Percentiles rank a stretch among this genome's conserved stretches.
These are phyloP conservation scores for Gymnarchus niloticus DNA, from an alignment of 2,113 vertebrate species.

Conservation along the genomic window DNA sequence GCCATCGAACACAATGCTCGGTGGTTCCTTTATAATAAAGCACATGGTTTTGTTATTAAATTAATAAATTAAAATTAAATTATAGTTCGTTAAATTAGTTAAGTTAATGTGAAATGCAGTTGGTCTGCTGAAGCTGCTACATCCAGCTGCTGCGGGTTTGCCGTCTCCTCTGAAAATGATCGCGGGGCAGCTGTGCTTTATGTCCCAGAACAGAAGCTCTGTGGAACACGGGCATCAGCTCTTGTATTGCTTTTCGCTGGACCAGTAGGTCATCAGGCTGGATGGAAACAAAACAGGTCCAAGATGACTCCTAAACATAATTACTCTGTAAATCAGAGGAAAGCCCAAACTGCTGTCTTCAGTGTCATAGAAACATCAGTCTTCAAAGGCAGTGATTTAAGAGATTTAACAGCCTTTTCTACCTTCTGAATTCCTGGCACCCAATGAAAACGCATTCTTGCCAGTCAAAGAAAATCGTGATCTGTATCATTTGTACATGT, in stretches of 20 bases:
- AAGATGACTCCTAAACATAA: neutral
- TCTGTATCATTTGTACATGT: neutral
- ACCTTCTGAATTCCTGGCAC: neutral
- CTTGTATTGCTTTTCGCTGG: slow-evolving; percentile 5
- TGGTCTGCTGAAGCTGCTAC: neutral
- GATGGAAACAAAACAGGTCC: neutral
- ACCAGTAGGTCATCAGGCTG: neutral
- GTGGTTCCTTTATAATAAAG: neutral
- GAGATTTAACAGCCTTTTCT: neutral
- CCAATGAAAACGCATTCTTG: neutral
- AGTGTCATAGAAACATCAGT: neutral
- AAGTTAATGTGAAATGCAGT: neutral
- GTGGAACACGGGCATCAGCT: neutral
- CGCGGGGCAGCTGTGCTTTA: neutral
- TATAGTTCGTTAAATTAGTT: neutral
- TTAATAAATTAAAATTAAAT: slow-evolving; percentile 7
- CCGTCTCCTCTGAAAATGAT: neutral
- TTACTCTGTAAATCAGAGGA: neutral
- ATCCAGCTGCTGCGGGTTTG: neutral
- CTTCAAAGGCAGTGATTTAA: neutral
- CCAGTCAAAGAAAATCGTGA: neutral
- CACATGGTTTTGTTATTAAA: neutral
- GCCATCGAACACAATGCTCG: neutral
- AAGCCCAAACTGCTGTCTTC: neutral
- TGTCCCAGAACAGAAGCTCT: neutral